Conservation (phyloP, 2,888 invertebrate genomes). For the Acleris holmiana region DNA sequence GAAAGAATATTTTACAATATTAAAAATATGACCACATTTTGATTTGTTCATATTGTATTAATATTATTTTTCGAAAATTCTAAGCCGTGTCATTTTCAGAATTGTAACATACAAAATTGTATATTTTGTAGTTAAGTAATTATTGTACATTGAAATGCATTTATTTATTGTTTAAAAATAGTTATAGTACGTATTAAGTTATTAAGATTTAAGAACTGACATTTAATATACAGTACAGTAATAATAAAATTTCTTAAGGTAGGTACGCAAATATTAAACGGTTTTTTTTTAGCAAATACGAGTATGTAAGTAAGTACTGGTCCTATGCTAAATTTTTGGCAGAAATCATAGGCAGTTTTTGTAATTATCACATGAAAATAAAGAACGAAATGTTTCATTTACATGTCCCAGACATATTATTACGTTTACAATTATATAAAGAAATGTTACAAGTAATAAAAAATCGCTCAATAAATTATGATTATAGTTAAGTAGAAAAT, state of each 20-base stretch:
- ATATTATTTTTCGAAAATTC: conserved; percentile 3
- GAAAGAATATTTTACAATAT: background rate
- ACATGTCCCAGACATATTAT: too few relatives aligned
- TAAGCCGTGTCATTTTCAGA: conserved; percentile 31
- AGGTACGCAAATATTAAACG: too few relatives aligned
- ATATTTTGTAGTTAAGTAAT: conserved; percentile 49
- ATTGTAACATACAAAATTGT: conserved; percentile 49
- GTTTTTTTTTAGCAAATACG: too few relatives aligned
- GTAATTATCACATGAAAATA: too few relatives aligned
- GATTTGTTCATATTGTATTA: too few relatives aligned
- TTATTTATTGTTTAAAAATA: conserved; percentile 67
- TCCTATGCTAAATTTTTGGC: too few relatives aligned
- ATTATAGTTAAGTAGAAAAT: conserved; percentile 52
- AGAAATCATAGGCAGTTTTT: too few relatives aligned
- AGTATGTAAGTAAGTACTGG: too few relatives aligned
- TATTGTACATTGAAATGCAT: conserved; percentile 68
- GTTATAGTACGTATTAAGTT: conserved; percentile 41
- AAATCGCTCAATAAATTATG: conserved; percentile 49
- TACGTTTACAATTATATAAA: conserved; percentile 36
- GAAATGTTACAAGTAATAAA: conserved; percentile 36
- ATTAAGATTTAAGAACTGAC: conserved; percentile 60
- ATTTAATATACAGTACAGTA: conserved; percentile 35
- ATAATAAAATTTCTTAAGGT: background rate
- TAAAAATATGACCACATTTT: background rate
- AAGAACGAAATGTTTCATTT: background rate